Evolutionary conservation across 1,140 invertebrate species (phyloP).

Genomic region (Drosophila tropicalis): DNA sequence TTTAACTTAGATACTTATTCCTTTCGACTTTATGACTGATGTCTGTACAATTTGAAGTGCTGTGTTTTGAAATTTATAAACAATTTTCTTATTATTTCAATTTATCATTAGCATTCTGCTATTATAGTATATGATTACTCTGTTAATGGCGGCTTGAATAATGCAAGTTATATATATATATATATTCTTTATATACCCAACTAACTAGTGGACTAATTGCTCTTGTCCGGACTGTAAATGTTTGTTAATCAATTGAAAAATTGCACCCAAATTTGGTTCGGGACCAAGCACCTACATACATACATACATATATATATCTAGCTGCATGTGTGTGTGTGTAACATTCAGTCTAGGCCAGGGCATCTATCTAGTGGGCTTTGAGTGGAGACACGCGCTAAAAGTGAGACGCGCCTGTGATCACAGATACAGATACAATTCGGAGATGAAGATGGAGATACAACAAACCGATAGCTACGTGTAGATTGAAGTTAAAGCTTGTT

Average conservation of each 20-base stretch:
- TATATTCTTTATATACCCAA: background rate
- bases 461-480: constrained; percentile 1
- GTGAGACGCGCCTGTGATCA: constrained; percentile 6
- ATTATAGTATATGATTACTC: constrained; percentile 3
- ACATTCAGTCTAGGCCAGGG: constrained; percentile 5
- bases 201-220: constrained; percentile 40
- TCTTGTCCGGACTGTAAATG: constrained; percentile 45
- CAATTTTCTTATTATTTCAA: constrained; percentile 36
- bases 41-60: background rate
- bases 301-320: background rate
- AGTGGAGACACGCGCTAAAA: constrained; percentile 9
- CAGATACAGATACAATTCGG: constrained; percentile 6
- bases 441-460: constrained; percentile 9
- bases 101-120: constrained; percentile 8
- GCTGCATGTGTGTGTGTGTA: background rate
- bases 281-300: constrained; percentile 31
- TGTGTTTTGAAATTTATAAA: background rate
- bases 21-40: constrained; percentile 1
- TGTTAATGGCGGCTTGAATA: background rate
- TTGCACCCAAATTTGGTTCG: constrained; percentile 62
- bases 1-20: background rate
- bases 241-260: constrained; percentile 65
- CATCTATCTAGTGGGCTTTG: background rate
- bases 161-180: background rate
- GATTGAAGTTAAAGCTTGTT: background rate